Evolutionary conservation across 2,113 vertebrate species (phyloP).

Genomic region (Kryptolebias marmoratus): DNA sequence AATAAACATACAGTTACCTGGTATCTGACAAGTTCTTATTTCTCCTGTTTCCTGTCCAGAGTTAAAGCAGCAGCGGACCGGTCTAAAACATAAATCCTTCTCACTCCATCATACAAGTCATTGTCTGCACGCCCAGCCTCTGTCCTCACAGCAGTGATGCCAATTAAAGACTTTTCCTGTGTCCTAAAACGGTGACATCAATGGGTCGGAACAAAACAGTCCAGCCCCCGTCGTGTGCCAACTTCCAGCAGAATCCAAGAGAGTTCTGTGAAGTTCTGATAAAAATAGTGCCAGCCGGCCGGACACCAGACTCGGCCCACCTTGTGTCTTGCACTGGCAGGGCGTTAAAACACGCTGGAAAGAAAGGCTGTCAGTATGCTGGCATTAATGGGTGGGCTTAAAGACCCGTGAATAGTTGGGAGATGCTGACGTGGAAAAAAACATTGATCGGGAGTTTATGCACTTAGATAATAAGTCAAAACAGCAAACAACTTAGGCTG

Average conservation of each 20-base stretch:
- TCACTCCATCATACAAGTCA: constrained; percentile 27
- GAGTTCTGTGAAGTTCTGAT: constrained; percentile 89
- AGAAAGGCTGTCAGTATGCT: constrained; percentile 54
- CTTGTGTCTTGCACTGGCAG: constrained; percentile 53
- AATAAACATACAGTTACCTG: constrained; percentile 46
- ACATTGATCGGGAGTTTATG: constrained; percentile 32
- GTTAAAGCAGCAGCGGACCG: constrained; percentile 44
- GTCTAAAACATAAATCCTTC: constrained; percentile 27
- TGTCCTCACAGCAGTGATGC: constrained; percentile 43
- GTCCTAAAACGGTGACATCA: constrained; percentile 63
- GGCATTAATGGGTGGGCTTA: constrained; percentile 54
- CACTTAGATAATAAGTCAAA: not conserved
- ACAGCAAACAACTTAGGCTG: not conserved
- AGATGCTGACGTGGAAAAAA: constrained; percentile 69
- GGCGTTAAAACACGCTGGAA: constrained; percentile 45
- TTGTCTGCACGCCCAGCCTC: constrained; percentile 31
- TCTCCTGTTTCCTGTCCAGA: constrained; percentile 23
- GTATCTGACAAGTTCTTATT: constrained; percentile 3
- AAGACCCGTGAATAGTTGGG: constrained; percentile 65
- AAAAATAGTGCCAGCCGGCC: constrained; percentile 85
- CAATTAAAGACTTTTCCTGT: constrained; percentile 64
- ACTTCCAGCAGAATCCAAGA: constrained; percentile 70
- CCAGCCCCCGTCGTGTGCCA: constrained; percentile 37
- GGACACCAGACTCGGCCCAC: constrained; percentile 51
- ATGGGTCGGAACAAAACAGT: constrained; percentile 58